Evolutionary conservation across 1,140 invertebrate species (phyloP).

Genomic region (Drosophila parabipectinata): DNA sequence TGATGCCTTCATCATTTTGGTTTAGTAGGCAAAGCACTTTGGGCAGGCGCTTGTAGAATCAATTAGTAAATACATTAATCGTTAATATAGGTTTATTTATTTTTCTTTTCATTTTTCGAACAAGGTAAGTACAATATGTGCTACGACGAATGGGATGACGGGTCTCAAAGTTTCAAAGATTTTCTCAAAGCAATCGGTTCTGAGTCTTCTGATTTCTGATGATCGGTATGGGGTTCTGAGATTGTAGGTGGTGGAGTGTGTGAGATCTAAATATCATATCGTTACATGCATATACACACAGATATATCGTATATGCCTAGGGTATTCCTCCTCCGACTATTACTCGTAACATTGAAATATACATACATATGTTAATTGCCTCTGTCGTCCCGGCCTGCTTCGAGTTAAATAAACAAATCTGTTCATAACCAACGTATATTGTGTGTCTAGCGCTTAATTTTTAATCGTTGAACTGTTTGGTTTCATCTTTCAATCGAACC

Average conservation of each 20-base stretch:
- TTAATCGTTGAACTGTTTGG: constrained; percentile 76
- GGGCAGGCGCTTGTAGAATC: constrained; percentile 72
- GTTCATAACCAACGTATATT: constrained; percentile 62
- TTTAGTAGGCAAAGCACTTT: constrained; percentile 63
- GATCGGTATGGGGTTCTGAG: constrained; percentile 5
- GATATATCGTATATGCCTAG: constrained; percentile 39
- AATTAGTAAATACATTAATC: constrained; percentile 69
- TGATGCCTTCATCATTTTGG: constrained; percentile 41
- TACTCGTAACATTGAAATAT: constrained; percentile 74
- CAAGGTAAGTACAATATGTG: constrained; percentile 62
- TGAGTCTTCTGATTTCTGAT: background rate
- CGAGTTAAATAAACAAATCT: constrained; percentile 50
- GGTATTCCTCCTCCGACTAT: constrained; percentile 32
- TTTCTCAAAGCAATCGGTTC: constrained; percentile 18
- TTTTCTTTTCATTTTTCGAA: constrained; percentile 23
- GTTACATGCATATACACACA: constrained; percentile 46
- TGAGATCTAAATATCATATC: constrained; percentile 55
- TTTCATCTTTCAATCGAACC: constrained; percentile 38
- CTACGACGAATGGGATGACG: constrained; percentile 16
- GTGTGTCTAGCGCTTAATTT: constrained; percentile 76
- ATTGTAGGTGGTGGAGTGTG: constrained; percentile 26
- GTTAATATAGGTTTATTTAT: constrained; percentile 49
- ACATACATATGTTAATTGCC: constrained; percentile 55
- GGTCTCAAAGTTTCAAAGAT: constrained; percentile 19
- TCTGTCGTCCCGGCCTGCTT: constrained; percentile 19